Evolutionary conservation across 2,797 vertebrate genomes (phyloP), one percentile per base, ranked within the genome.

Genomic region (Philypnodon macrostomus): DNA sequence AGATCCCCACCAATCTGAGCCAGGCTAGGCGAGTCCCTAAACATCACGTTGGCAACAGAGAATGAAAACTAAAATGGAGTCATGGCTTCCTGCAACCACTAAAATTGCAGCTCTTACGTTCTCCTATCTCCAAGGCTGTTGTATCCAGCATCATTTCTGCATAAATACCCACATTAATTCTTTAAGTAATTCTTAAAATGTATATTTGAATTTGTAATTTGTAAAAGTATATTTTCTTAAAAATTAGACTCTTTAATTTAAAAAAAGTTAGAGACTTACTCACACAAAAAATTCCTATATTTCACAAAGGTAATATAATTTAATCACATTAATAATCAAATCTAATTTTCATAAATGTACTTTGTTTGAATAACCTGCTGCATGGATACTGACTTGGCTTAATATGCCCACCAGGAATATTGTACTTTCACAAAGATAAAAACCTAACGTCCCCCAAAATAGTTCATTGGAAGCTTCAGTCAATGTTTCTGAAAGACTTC

Each of bases 1-100:
- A 79, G 75, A 83, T 87, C 78, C 83, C 83, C 80, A 87, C 80
- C 86, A 89, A 89, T 87, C 77, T 84, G 73, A 80, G 73, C 60
- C 73, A 67, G 67, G 74, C 82, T 79, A 68, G 84, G 73, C 57
- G 68, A 83, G 81, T 87, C 75, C 77, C 73, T 61, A 53, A 63
- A 70, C 74, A 84, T 75, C 56, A 73, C 36, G 32, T 71, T 64
- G 55, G 65, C 68, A 57, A 47, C 27, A 14, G 49, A 58, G 49
- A 53, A 65, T 63, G 61, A 37, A 47, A 53, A 69, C 42, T 58
- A 67, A 66, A 76, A 79, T 67, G 38, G 60, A 81, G 54, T 75
- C 73, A 69, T 49, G 73, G 40, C 55, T 63, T 63, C 47, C 46
- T 54, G 50, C 50, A 67, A 40, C 53, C 61, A 70, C 31, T 48